Evolutionary conservation across 1,140 invertebrate genomes (phyloP).

Genomic region (Gyrodactylus salaris): DNA sequence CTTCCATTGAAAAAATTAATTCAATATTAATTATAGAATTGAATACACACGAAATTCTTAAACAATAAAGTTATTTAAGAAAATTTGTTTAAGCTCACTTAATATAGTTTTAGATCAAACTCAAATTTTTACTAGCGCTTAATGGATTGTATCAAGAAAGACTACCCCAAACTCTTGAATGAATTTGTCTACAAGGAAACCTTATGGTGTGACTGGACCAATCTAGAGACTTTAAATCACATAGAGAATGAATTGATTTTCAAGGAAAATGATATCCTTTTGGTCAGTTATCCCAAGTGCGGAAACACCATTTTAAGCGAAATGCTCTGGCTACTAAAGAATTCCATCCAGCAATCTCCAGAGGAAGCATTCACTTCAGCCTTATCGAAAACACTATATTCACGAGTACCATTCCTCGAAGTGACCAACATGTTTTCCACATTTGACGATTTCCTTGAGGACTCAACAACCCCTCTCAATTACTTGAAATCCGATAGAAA

Average conservation of each 20-base stretch:
- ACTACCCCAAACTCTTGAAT: neutral
- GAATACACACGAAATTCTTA: too few relatives aligned
- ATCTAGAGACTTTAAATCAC: neutral
- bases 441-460: neutral
- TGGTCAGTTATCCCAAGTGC: slow-evolving; percentile 2
- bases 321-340: neutral
- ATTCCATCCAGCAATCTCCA: neutral
- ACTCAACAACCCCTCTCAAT: neutral
- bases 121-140: too few relatives aligned
- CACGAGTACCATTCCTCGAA: slow-evolving; percentile 1
- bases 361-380: neutral
- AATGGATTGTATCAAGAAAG: too few relatives aligned
- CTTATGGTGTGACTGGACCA: neutral
- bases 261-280: neutral
- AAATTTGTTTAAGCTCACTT: too few relatives aligned
- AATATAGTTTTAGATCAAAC: too few relatives aligned
- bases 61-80: too few relatives aligned
- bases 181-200: slow-evolving; percentile 5
- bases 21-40: too few relatives aligned
- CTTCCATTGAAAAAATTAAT: too few relatives aligned
- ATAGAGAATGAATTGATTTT: slow-evolving; percentile 4
- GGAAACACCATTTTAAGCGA: neutral
- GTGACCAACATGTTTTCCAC: neutral
- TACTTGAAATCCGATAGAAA: neutral
- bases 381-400: neutral